Evolutionary conservation across 1,140 invertebrate genomes (phyloP).

Genomic region (Eupristina koningsbergeri): DNA sequence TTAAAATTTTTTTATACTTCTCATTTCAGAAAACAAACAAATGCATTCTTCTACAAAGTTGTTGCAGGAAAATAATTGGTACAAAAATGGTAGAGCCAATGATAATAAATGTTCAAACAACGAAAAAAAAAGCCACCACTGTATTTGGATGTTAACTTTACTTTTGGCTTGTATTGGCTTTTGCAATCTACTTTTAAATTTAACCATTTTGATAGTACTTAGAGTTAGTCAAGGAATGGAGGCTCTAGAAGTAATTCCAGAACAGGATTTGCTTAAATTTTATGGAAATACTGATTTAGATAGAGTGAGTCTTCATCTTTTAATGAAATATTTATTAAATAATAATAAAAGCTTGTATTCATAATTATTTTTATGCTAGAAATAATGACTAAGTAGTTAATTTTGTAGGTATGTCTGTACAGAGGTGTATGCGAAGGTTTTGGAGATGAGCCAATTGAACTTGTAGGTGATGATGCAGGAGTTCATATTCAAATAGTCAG

Average conservation of each 20-base stretch:
- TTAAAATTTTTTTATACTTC: neutral
- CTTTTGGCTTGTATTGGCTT: conserved; percentile 66
- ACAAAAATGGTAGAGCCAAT: neutral
- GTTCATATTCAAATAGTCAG: conserved; percentile 75
- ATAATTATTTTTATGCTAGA: neutral
- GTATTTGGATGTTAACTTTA: conserved; percentile 68
- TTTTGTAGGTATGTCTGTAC: conserved; percentile 63
- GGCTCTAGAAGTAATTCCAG: conserved; percentile 87
- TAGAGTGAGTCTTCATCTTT: conserved; percentile 62
- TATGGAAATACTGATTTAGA: conserved; percentile 86
- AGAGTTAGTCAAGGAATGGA: conserved; percentile 80
- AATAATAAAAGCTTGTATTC: neutral
- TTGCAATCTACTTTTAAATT: conserved; percentile 68
- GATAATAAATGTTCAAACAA: conserved; percentile 47
- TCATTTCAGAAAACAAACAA: conserved; percentile 15
- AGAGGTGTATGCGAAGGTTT: conserved; percentile 78
- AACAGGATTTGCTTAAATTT: conserved; percentile 85
- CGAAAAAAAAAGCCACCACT: conserved; percentile 59
- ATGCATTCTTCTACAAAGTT: conserved; percentile 39
- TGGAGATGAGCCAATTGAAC: conserved; percentile 80
- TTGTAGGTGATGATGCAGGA: conserved; percentile 78
- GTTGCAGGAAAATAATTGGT: conserved; percentile 39
- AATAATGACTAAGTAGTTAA: conserved; percentile 22
- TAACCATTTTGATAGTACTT: conserved; percentile 68
- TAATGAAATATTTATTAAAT: neutral